Evolutionary conservation across 2,797 vertebrate species (phyloP), one percentile per base, ranked within the genome.

Genomic region (Ambastaia sidthimunki): DNA sequence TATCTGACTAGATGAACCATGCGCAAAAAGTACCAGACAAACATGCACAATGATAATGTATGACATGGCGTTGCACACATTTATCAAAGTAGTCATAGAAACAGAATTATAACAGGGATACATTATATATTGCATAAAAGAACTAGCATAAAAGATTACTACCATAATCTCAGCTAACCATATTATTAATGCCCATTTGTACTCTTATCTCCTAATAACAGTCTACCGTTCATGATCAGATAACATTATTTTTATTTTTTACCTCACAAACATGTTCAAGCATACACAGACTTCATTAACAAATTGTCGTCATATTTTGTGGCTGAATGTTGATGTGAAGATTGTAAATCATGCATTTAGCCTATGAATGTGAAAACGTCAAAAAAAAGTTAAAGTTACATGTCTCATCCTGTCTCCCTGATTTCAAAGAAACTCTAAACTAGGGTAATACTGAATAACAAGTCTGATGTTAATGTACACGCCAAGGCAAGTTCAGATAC

Each of bases 401-500:
- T 55, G 77, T 65, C 34, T 47, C 48, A 52, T 73, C 77, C 34
- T 66, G 77, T 47, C 50, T 72, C 5, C 7, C 0, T 1, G 7
- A 70, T 66, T 66, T 57, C 18, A 66, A 21, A 48, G 77, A 73
- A 80, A 31, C 47, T 37, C 11, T 50, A 72, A 18, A 63, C 13
- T 54, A 5, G 12, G 31, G 21, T 31, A 60, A 34, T 34, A 21
- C 18, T 37, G 25, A 66, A 72, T 10, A 57, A 72, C 71, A 41
- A 73, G 23, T 41, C 59, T 73, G 16, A 55, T 65, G 4, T 65
- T 18, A 28, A 25, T 7, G 2, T 44, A 47, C 77, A 80, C 44
- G 77, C 69, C 48, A 47, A 21, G 70, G 25, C 77, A 72, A 57
- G 77, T 73, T 48, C 70, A 48, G 60, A 37, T 41, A 70, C 31